A percentile compares a stretch with the other conserved stretches of the same genome.
phyloP scores from a whole-genome alignment of 2,113 vertebrate species.

The Telmatochromis bifrenatus region DNA sequence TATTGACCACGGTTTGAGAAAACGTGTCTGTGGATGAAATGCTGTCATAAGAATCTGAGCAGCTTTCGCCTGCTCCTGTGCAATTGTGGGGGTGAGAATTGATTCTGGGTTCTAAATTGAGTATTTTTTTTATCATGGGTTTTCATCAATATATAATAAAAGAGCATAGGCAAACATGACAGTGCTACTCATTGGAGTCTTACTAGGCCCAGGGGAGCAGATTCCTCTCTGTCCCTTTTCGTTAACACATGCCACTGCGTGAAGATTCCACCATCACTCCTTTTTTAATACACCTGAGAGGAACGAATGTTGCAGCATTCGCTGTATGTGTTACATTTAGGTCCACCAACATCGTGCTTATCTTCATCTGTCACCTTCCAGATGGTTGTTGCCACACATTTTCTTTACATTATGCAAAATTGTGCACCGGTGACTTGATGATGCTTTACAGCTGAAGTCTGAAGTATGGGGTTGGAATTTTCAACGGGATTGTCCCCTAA shows the following conservation, averaged over 20 bases:
- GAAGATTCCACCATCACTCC: constrained; percentile 20
- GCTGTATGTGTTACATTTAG: background rate
- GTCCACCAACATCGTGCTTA: background rate
- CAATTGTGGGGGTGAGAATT: constrained; percentile 38
- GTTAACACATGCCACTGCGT: constrained; percentile 41
- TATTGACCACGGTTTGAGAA: constrained; percentile 44
- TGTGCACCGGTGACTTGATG: background rate
- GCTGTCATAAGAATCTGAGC: constrained; percentile 40
- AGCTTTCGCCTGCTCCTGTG: background rate
- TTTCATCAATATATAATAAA: constrained; percentile 58
- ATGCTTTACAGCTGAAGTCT: background rate
- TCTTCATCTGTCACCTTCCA: constrained; percentile 2
- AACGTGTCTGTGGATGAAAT: constrained; percentile 47
- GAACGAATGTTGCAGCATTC: constrained; percentile 12
- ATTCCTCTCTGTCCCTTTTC: constrained; percentile 24
- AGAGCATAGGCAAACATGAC: constrained; percentile 24
- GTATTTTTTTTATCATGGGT: constrained; percentile 58
- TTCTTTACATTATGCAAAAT: background rate
- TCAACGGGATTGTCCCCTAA: background rate
- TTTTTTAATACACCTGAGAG: constrained; percentile 40
- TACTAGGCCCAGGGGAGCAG: constrained; percentile 16
- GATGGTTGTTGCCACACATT: background rate
- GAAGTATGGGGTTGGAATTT: background rate
- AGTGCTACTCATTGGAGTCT: constrained; percentile 28
- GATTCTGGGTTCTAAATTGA: constrained; percentile 60